A percentile compares a stretch with the other conserved stretches of the same genome.
These are phyloP conservation scores for Malacosoma neustria DNA, from an alignment of 2,888 invertebrate genomes.

Conservation along the genomic window DNA sequence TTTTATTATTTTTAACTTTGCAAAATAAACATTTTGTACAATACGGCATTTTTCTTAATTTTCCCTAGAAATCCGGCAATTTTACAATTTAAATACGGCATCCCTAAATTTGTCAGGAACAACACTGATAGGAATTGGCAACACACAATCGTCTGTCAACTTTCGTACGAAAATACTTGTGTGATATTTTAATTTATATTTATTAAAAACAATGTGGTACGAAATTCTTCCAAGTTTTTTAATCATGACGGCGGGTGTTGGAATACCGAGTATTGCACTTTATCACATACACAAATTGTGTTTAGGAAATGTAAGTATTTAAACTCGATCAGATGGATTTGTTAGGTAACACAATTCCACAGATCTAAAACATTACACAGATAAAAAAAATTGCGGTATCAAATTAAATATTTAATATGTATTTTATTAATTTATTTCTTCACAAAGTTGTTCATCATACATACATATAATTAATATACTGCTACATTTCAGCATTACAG, in stretches of 20 bases:
- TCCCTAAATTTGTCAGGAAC: too few species aligned
- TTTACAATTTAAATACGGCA: too few species aligned
- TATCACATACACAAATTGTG: conserved; percentile 77
- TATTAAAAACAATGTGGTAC: conserved; percentile 77
- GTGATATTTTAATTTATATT: conserved; percentile 15
- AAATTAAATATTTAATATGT: too few species aligned
- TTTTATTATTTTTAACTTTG: too few species aligned
- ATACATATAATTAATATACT: too few species aligned
- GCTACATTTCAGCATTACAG: conserved; percentile 70
- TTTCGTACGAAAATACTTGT: conserved; percentile 15
- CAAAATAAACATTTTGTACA: too few species aligned
- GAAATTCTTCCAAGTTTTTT: conserved; percentile 79
- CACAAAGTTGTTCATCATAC: too few species aligned
- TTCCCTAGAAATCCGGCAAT: too few species aligned
- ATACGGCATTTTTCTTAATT: too few species aligned
- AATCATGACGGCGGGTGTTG: conserved; percentile 75
- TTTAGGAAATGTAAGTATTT: conserved; percentile 78
- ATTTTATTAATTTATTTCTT: too few species aligned
- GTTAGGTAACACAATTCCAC: conserved; percentile 44
- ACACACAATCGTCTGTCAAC: background rate
- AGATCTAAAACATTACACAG: background rate
- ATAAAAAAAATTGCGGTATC: too few species aligned
- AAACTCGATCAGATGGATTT: conserved; percentile 29
- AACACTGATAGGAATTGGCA: background rate
- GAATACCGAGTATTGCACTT: conserved; percentile 76